phyloP scores from a whole-genome alignment of 1,140 invertebrate genomes.

The Drosophila leontia region DNA sequence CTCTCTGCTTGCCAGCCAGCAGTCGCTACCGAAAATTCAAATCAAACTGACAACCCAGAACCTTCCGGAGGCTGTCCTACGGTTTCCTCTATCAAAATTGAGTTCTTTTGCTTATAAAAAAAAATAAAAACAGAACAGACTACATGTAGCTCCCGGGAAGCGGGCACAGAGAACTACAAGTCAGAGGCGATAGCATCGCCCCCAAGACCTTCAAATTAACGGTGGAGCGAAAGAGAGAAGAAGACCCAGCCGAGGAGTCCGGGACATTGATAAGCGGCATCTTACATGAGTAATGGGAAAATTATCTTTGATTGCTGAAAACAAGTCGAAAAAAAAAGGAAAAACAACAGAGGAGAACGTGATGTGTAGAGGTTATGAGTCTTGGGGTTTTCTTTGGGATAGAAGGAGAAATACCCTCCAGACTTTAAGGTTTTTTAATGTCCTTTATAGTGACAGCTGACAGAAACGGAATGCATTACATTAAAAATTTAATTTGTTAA shows the following conservation, averaged over 20 bases:
- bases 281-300: slow-evolving; percentile 78
- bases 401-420: slow-evolving; percentile 1
- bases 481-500: too few species aligned
- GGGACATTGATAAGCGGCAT: slow-evolving; percentile 42
- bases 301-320: slow-evolving; percentile 73
- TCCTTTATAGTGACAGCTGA: neutral
- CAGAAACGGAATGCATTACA: too few species aligned
- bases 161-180: slow-evolving; percentile 24
- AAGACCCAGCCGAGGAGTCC: neutral
- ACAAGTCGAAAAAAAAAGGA: slow-evolving; percentile 23
- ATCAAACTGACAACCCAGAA: slow-evolving; percentile 59
- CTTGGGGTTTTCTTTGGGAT: neutral
- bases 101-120: slow-evolving; percentile 44
- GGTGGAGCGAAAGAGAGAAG: slow-evolving; percentile 19
- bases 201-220: slow-evolving; percentile 60
- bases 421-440: neutral
- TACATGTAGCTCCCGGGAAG: slow-evolving; percentile 55
- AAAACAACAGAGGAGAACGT: slow-evolving; percentile 4
- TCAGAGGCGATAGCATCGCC: slow-evolving; percentile 61
- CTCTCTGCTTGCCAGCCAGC: slow-evolving; percentile 12
- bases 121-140: neutral
- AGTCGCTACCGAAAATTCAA: slow-evolving; percentile 67
- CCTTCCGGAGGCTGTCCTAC: slow-evolving; percentile 38
- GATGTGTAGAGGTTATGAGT: neutral
- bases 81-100: slow-evolving; percentile 43